Conservation (phyloP, 1,140 invertebrate genomes). For the Heliconius congener region DNA sequence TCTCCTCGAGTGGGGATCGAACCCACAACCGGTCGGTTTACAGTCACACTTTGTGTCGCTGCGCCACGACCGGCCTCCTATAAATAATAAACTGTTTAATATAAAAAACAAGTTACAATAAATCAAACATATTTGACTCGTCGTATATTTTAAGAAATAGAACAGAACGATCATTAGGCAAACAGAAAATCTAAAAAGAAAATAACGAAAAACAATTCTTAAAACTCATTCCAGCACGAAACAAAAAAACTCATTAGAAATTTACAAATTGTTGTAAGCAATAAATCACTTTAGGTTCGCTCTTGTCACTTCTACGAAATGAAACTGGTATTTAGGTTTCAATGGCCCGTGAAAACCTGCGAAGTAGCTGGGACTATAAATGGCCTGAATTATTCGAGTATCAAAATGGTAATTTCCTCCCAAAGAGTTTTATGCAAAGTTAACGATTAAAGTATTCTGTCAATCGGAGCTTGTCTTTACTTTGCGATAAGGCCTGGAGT, state of each 20-base stretch:
- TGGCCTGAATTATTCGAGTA: slow-evolving; percentile 19
- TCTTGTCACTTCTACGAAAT: slow-evolving; percentile 7
- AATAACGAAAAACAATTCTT: background rate
- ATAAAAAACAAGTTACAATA: no score
- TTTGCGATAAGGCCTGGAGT: background rate
- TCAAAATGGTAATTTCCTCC: slow-evolving; percentile 19
- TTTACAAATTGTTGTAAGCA: background rate
- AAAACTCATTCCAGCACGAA: background rate
- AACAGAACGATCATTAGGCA: background rate
- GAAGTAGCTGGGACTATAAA: slow-evolving; percentile 20
- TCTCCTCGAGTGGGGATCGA: no score
- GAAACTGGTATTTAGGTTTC: slow-evolving; percentile 4
- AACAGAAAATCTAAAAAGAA: background rate
- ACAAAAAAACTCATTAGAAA: background rate
- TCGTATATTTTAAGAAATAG: background rate
- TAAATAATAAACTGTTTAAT: no score
- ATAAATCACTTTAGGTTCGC: slow-evolving; percentile 1
- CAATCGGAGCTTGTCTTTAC: background rate
- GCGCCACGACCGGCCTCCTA: no score
- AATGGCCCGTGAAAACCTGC: slow-evolving; percentile 27
- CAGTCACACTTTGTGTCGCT: no score
- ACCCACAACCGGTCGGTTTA: no score
- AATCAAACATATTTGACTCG: no score
- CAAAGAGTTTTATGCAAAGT: slow-evolving; percentile 9
- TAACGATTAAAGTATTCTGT: background rate